These are phyloP conservation scores for Melanotaenia pygmaea DNA, from an alignment of 2,797 vertebrate genomes.

Conservation along the genomic window DNA sequence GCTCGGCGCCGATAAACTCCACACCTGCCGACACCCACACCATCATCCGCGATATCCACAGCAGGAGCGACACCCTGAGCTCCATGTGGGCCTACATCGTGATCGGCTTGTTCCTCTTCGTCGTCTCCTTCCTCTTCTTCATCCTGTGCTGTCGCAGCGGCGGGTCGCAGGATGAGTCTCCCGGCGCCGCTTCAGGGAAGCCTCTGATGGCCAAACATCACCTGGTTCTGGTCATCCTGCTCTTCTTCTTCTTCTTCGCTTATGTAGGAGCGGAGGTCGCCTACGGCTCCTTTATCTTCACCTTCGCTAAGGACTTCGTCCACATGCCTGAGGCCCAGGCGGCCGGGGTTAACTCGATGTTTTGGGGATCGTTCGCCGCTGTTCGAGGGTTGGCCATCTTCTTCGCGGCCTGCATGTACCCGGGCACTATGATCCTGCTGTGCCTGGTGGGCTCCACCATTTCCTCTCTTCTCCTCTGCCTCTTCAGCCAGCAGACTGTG, in stretches of 20 bases:
- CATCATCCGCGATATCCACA: constrained; percentile 2
- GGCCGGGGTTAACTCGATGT: constrained; percentile 89
- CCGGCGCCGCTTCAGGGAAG: constrained; percentile 54
- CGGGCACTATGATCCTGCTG: constrained; percentile 89
- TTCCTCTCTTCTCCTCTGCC: constrained; percentile 84
- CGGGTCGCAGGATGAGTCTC: constrained; percentile 60
- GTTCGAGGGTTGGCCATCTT: constrained; percentile 88
- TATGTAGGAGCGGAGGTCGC: constrained; percentile 94
- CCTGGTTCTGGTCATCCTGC: constrained; percentile 81
- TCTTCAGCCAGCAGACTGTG: constrained; percentile 72
- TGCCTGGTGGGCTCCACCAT: constrained; percentile 83
- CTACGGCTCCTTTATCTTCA: constrained; percentile 92
- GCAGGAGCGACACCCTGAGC: constrained; percentile 28
- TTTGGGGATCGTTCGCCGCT: constrained; percentile 90
- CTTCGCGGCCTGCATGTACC: constrained; percentile 85
- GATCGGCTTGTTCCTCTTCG: constrained; percentile 85
- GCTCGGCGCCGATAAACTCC: background rate
- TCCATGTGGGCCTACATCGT: constrained; percentile 89
- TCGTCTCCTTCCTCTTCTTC: constrained; percentile 85
- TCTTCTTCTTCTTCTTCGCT: constrained; percentile 91
- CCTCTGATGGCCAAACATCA: constrained; percentile 84
- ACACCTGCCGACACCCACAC: accelerated
- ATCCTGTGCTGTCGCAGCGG: constrained; percentile 77
- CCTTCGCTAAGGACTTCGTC: constrained; percentile 82
- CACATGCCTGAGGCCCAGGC: constrained; percentile 82